These are phyloP conservation scores for Pteronotus mesoamericanus DNA, from an alignment of 2,797 vertebrate species.

Conservation along the genomic window DNA sequence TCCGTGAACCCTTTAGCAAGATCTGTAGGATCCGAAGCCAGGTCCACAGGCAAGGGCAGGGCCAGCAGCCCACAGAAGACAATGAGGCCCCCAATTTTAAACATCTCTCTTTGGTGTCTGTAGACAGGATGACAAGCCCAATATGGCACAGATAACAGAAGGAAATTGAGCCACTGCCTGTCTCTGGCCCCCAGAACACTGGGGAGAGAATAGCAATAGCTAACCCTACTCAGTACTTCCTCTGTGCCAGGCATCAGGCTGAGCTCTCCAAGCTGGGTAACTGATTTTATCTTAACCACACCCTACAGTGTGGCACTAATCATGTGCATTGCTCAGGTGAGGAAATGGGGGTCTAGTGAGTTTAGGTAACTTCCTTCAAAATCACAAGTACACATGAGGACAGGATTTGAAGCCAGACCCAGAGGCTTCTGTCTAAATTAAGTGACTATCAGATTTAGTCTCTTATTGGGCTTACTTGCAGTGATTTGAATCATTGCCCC, in stretches of 20 bases:
- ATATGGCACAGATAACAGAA: neutral
- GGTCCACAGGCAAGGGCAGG: neutral
- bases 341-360: neutral
- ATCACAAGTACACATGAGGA: neutral
- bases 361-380: neutral
- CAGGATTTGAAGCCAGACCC: neutral
- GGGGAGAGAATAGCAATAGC: neutral
- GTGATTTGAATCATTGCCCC: neutral
- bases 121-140: neutral
- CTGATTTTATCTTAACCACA: neutral
- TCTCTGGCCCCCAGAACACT: neutral
- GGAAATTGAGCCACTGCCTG: neutral
- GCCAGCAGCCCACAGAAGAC: conserved; percentile 63
- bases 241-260: neutral
- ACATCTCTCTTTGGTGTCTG: conserved; percentile 50
- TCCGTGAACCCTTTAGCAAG: neutral
- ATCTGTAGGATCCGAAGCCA: neutral
- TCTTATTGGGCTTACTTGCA: neutral
- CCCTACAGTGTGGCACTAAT: neutral
- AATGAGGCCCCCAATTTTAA: neutral
- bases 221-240: too few species aligned
- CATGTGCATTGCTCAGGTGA: neutral
- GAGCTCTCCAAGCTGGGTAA: too few species aligned
- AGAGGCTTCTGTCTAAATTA: neutral
- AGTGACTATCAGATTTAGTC: neutral